A percentile compares a stretch with the other conserved stretches of the same genome.
phyloP scores from a whole-genome alignment of 1,140 invertebrate species.

The Arion vulgaris region DNA sequence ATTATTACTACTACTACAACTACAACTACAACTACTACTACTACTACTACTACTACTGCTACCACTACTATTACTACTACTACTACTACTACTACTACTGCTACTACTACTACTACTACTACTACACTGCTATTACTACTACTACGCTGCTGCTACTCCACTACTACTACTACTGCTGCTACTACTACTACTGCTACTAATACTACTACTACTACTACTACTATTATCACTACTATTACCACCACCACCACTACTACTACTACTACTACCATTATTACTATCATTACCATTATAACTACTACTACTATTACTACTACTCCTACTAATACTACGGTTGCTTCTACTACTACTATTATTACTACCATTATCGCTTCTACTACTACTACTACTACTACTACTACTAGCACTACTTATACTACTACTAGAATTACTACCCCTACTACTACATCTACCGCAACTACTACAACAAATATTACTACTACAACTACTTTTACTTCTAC shows the following conservation, averaged over 20 bases:
- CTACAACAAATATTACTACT: conserved; percentile 24
- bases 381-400: conserved; percentile 33
- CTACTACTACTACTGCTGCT: not conserved
- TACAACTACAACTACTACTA: not conserved
- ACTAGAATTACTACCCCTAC: not conserved
- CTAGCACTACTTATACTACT: conserved; percentile 12
- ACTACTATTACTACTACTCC: conserved; percentile 22
- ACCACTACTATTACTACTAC: not conserved
- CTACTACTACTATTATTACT: not conserved
- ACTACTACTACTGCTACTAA: not conserved
- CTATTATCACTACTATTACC: not conserved
- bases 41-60: not conserved
- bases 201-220: not conserved
- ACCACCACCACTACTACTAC: conserved; percentile 11
- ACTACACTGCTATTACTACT: conserved; percentile 3
- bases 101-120: not conserved
- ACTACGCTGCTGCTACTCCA: not conserved
- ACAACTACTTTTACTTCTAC: conserved; percentile 15
- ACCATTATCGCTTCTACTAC: not conserved
- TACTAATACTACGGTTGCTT: not conserved
- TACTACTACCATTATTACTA: conserved; percentile 17
- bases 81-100: conserved; percentile 7
- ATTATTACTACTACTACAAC: not conserved
- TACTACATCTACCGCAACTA: conserved; percentile 17
- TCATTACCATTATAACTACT: conserved; percentile 5